Conservation (phyloP, 1,140 invertebrate genomes). For the Zaprionus gabonicus region DNA sequence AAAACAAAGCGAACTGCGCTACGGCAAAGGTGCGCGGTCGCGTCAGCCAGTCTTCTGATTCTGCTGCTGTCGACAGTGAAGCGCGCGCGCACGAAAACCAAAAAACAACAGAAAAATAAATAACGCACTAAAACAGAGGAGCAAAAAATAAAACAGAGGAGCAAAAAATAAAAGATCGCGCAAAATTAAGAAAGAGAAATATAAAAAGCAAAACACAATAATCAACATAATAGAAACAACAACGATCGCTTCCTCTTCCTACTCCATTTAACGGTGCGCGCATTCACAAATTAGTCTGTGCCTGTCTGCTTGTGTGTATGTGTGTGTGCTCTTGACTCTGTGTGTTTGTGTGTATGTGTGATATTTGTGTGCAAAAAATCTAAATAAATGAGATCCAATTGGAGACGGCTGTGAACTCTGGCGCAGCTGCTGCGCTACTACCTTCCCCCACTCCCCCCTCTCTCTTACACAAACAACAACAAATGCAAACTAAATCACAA, state of each 20-base stretch:
- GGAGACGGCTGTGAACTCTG: constrained; percentile 38
- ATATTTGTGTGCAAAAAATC: constrained; percentile 27
- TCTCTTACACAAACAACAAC: constrained; percentile 17
- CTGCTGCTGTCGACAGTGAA: constrained; percentile 71
- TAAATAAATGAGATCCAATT: constrained; percentile 54
- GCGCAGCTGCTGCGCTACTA: neutral
- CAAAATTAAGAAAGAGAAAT: constrained; percentile 30
- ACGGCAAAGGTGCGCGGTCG: constrained; percentile 72
- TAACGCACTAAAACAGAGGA: constrained; percentile 29
- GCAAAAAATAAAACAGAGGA: constrained; percentile 35
- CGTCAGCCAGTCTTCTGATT: constrained; percentile 78
- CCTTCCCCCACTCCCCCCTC: neutral
- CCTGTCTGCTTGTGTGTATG: constrained; percentile 14
- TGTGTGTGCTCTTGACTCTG: neutral
- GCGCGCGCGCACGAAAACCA: constrained; percentile 64
- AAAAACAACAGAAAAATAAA: constrained; percentile 31
- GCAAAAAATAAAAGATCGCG: constrained; percentile 23
- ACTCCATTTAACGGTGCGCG: constrained; percentile 64
- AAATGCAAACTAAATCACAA: constrained; percentile 28
- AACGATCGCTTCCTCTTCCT: constrained; percentile 53
- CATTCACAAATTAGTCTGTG: constrained; percentile 19
- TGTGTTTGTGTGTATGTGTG: constrained; percentile 20
- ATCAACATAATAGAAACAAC: constrained; percentile 35
- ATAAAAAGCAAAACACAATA: constrained; percentile 42
- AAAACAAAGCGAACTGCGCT: constrained; percentile 69